Evolutionary conservation across 2,113 vertebrate species (phyloP), one percentile per base, ranked within the genome.

Genomic region (Mola mola): DNA sequence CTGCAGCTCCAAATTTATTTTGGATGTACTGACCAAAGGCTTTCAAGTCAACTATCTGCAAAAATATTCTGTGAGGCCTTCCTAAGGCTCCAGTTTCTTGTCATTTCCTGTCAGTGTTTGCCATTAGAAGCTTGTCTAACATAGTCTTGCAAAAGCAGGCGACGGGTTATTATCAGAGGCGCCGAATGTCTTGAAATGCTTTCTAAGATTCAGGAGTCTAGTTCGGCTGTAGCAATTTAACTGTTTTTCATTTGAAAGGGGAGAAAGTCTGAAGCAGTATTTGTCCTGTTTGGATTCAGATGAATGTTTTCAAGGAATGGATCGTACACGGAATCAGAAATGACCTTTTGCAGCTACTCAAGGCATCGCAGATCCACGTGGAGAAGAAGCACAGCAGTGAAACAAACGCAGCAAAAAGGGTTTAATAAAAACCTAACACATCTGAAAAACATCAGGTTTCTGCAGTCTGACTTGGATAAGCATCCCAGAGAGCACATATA

Each of bases 1-100:
- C 78, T 74, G 61, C 47, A 56, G 66, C 72, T 66, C 46, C 19
- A 50, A 6, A 69, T 85, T 88, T 86, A 78, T 76, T 75, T 83
- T 79, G 83, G 72, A 82, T 37, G 47, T 57, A 41, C 47, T 4
- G 47, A 49, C 53, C 8, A 22, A 72, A 65, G 34, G 28, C 50
- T 56, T 43, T 6, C 9, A 22, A 59, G 75, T 82, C 86, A 88
- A 74, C 73, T 82, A 84, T 89, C 75, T 81, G 71, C 41, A 37
- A 64, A 84, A 79, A 59, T 71, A 52, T 68, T 89, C 74, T 66
- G 47, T 21, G 56, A 82, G 72, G 46, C 25, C 57, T 51, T 59
- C 5, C 37, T 25, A 26, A 43, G 49, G 31, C 56, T 77, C 50
- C 7, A 19, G 48, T 79, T 81, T 77, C 72, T 40, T 66, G 67